Evolutionary conservation across 2,888 invertebrate species (phyloP), one percentile per base, ranked within the genome.

Genomic region (Podotricha telesiphe): DNA sequence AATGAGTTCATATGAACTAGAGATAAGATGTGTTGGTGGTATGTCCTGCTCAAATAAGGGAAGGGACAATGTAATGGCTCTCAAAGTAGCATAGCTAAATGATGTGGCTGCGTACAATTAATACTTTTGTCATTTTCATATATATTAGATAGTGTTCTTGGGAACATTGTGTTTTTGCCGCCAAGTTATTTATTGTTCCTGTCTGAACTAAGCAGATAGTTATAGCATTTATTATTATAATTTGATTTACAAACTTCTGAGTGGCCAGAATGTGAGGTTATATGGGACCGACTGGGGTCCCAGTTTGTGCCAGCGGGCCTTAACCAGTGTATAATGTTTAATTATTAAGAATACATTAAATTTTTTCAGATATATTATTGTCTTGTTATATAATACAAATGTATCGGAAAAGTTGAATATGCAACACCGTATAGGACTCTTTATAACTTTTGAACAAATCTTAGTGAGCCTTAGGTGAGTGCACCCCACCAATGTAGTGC

Each of bases 321-420:
- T 87, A 88, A 88, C 89, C 92, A 89, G 87, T 88, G 88, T 89
- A 87, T 89, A 89, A 91, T 88, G 88, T 89, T 90, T 88, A 89
- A 86, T 88, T 87, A 83, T 88, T 91, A 92, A 89, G 91, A 84
- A 88, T 88, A 90, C 89, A 91, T 91, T 89, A 89, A 91, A 92
- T 87, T 88, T 87, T 91, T 91, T 93, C 93, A 93, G 89, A 93
- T 93, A 92, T 93, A 93, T 92, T 91, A 92, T 91, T 91, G 89
- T 91, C 91, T 93, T 93, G 93, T 93, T 93, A 93, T 92, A 91
- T 93, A 89, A 88, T 91, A 92, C 88, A 93, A 91, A 87, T 92
- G 91, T 93, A 92, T 91, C 87, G 82, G 84, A 83, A 86, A 85
- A 82, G 88, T 88, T 88, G 83, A 84, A 84, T 81, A 81, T 82